phyloP scores from a whole-genome alignment of 2,888 invertebrate species.

The Eumerus sabulonum region DNA sequence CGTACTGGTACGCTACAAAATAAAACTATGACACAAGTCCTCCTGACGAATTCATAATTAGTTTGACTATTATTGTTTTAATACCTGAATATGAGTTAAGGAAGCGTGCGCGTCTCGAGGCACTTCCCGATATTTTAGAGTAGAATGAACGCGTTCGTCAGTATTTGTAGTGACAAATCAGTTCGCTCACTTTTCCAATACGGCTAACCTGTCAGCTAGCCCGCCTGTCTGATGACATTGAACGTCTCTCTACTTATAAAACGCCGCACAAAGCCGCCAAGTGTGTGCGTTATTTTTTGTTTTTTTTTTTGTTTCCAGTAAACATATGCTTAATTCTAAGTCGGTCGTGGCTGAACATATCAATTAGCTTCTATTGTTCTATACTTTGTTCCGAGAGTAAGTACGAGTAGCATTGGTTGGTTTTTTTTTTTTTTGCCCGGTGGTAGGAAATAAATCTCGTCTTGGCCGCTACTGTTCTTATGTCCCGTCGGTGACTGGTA shows the following conservation, averaged over 20 bases:
- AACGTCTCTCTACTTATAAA: slow-evolving; percentile 57
- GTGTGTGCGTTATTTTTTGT: slow-evolving; percentile 15
- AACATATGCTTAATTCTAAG: slow-evolving; percentile 64
- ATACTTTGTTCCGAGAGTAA: slow-evolving; percentile 27
- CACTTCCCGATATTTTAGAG: neutral
- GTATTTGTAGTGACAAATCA: too few species aligned
- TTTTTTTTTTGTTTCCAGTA: slow-evolving; percentile 48
- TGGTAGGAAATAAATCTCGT: slow-evolving; percentile 63
- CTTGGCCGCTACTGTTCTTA: slow-evolving; percentile 14
- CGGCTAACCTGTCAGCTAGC: too few species aligned
- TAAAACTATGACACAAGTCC: slow-evolving; percentile 33
- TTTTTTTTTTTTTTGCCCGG: slow-evolving; percentile 30
- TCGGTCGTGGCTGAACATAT: slow-evolving; percentile 59
- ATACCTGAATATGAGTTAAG: slow-evolving; percentile 30
- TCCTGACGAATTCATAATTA: slow-evolving; percentile 36
- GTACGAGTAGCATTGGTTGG: slow-evolving; percentile 59
- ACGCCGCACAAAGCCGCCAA: slow-evolving; percentile 54
- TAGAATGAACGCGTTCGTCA: too few species aligned
- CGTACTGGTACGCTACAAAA: slow-evolving; percentile 11
- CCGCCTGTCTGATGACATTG: slow-evolving; percentile 48
- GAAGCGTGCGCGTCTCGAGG: slow-evolving; percentile 33
- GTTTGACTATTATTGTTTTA: slow-evolving; percentile 16
- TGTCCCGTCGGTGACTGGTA: too few species aligned
- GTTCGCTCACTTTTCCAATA: neutral
- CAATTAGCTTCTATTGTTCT: slow-evolving; percentile 63